These are phyloP conservation scores for Raja brachyura DNA, from an alignment of 2,113 vertebrate species.

Conservation along the genomic window DNA sequence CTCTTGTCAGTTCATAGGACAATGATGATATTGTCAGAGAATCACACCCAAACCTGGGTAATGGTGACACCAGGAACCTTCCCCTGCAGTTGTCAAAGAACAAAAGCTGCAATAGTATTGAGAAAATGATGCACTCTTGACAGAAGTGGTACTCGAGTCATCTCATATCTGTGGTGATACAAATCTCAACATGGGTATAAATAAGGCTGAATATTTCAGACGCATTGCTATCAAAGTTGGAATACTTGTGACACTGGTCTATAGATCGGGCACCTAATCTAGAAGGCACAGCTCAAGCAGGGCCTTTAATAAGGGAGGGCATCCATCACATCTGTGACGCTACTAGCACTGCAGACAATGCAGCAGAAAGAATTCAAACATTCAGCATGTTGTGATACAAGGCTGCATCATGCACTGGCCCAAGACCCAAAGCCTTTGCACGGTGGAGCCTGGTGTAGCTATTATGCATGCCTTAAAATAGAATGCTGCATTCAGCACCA, in stretches of 20 bases:
- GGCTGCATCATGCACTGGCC: not conserved
- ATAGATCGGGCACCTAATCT: not conserved
- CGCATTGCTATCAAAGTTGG: not conserved
- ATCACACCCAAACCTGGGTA: not conserved
- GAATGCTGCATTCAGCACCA: not conserved
- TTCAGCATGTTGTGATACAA: not conserved
- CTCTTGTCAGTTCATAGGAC: not conserved
- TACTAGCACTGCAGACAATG: not conserved
- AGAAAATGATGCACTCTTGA: not conserved
- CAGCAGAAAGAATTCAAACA: not conserved
- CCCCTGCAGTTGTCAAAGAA: not conserved
- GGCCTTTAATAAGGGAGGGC: no score
- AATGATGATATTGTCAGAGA: not conserved
- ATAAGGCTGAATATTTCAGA: not conserved
- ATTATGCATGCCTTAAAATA: not conserved
- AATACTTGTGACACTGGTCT: not conserved
- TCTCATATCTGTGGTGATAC: not conserved
- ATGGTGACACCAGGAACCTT: constrained; percentile 21
- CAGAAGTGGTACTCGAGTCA: not conserved
- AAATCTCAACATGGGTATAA: not conserved
- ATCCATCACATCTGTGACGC: not conserved
- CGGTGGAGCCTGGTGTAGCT: not conserved
- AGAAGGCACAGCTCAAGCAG: not conserved
- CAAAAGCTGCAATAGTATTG: not conserved
- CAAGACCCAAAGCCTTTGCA: not conserved